Conservation (phyloP, 2,113 vertebrate genomes). For the Thunnus maccoyii region DNA sequence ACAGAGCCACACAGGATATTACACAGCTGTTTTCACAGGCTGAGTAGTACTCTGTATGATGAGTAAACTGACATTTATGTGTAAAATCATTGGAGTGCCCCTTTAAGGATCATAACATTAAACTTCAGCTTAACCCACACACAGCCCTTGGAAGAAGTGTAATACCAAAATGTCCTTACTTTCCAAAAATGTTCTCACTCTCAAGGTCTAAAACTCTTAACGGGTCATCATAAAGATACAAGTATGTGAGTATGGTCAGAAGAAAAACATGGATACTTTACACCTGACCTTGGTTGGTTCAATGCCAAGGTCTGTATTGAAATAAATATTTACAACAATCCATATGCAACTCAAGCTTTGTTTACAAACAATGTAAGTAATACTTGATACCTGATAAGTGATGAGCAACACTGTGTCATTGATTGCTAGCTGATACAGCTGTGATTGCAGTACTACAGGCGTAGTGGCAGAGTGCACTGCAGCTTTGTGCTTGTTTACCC, state of each 20-base stretch:
- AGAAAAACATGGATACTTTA: not conserved
- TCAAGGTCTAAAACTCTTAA: not conserved
- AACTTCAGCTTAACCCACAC: not conserved
- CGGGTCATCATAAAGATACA: not conserved
- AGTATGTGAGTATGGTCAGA: not conserved
- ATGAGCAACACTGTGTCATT: slow-evolving; percentile 7
- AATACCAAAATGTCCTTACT: too few species aligned
- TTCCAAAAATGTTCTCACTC: too few species aligned
- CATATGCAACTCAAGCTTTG: not conserved
- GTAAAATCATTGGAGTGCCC: not conserved
- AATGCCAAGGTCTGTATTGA: not conserved
- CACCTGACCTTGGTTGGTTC: not conserved
- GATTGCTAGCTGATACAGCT: slow-evolving; percentile 35
- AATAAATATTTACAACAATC: not conserved
- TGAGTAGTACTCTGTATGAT: not conserved
- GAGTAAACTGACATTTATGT: not conserved
- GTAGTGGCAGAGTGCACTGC: slow-evolving; percentile 2
- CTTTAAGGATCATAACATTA: not conserved
- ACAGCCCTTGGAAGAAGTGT: too few species aligned
- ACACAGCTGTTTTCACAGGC: not conserved
- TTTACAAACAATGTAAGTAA: slow-evolving; percentile 24
- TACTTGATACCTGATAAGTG: slow-evolving; percentile 33
- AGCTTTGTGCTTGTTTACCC: slow-evolving; percentile 39
- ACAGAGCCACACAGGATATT: not conserved
- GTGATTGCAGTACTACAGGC: slow-evolving; percentile 5